Percentiles rank a stretch among this genome's conserved stretches.
Evolutionary conservation across 2,113 vertebrate genomes (phyloP).

Genomic region (Lepus europaeus): DNA sequence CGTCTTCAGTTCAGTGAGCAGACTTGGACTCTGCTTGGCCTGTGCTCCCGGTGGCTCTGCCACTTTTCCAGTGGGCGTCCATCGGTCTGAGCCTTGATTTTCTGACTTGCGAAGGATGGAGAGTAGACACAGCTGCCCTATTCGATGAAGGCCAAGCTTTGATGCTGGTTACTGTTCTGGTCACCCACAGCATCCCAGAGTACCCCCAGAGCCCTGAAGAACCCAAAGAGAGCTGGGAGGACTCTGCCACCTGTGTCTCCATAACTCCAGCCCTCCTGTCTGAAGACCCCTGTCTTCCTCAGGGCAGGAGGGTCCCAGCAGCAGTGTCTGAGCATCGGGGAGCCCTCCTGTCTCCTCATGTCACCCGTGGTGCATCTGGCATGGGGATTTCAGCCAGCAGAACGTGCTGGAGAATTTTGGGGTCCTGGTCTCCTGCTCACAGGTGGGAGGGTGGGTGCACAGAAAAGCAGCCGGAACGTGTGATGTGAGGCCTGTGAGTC

Average conservation of each 20-base stretch:
- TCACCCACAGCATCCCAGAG: too few relatives aligned
- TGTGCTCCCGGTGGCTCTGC: background rate
- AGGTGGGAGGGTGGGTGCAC: background rate
- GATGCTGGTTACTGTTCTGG: too few relatives aligned
- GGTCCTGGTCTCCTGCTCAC: too few relatives aligned
- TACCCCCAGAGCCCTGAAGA: background rate
- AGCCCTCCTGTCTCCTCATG: background rate
- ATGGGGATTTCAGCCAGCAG: background rate
- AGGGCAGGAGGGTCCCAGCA: background rate
- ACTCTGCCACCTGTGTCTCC: background rate
- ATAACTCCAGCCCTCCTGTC: background rate
- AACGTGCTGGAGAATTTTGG: background rate
- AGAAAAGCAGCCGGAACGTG: background rate
- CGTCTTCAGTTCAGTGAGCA: background rate
- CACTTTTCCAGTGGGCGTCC: background rate
- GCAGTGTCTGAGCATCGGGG: background rate
- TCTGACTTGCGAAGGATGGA: background rate
- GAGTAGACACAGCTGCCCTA: accelerated
- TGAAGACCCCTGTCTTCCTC: background rate
- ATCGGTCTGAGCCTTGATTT: background rate
- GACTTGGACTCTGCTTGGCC: background rate
- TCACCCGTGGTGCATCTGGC: too few relatives aligned
- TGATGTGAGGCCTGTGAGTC: too few relatives aligned
- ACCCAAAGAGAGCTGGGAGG: background rate
- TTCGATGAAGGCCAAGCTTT: accelerated